phyloP scores from a whole-genome alignment of 2,113 vertebrate species.

The Festucalex cinctus region DNA sequence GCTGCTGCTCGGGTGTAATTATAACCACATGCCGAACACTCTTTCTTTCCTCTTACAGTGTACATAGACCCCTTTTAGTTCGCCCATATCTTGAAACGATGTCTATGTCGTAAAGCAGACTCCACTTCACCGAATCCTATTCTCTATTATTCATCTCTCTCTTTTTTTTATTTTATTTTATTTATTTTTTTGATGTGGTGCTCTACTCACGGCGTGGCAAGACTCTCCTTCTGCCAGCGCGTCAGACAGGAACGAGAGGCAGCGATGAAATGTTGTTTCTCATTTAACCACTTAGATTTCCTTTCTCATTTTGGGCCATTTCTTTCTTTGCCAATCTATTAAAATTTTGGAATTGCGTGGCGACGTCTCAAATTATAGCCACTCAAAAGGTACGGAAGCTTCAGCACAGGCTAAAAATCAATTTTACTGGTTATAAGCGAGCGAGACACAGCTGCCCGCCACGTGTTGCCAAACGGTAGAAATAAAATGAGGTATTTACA shows the following conservation, averaged over 20 bases:
- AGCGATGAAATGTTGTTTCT: conserved; percentile 58
- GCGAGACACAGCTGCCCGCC: too few relatives aligned
- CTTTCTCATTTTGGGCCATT: conserved; percentile 16
- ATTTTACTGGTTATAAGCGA: too few relatives aligned
- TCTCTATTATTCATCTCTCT: conserved; percentile 73
- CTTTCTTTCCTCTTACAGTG: conserved; percentile 47
- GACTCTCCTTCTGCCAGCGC: conserved; percentile 60
- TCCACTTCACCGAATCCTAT: conserved; percentile 69
- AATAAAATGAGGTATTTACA: too few relatives aligned
- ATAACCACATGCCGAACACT: conserved; percentile 85
- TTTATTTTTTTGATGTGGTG: conserved; percentile 45
- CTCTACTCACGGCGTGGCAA: conserved; percentile 69
- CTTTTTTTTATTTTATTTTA: conserved; percentile 29
- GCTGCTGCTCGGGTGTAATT: conserved; percentile 92
- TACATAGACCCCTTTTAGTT: conserved; percentile 31
- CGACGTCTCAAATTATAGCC: too few relatives aligned
- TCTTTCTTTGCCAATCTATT: too few relatives aligned
- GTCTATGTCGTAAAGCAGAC: not conserved
- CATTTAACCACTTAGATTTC: conserved; percentile 40
- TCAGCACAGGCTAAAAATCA: too few relatives aligned
- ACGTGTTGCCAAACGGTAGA: too few relatives aligned
- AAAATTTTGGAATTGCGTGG: too few relatives aligned
- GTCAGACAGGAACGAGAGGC: conserved; percentile 40
- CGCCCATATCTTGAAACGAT: conserved; percentile 6
- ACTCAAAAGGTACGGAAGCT: too few relatives aligned